Evolutionary conservation across 2,888 invertebrate genomes (phyloP).

Genomic region (Eumerus sabulonum): DNA sequence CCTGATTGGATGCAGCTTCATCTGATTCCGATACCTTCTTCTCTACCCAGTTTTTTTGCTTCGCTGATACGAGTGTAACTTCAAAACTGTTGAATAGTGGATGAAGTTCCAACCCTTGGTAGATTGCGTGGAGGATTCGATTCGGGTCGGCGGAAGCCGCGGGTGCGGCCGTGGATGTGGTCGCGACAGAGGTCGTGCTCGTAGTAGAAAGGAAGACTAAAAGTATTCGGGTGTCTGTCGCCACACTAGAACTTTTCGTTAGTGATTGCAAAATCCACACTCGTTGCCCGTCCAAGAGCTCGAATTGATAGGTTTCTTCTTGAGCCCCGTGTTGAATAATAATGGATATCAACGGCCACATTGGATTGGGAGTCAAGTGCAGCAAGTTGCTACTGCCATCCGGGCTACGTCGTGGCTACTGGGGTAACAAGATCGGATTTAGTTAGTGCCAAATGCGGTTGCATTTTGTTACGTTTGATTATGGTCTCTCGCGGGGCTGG

Average conservation of each 20-base stretch:
- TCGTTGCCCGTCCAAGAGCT: constrained; percentile 99
- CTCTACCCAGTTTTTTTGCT: constrained; percentile 78
- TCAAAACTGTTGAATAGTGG: constrained; percentile 90
- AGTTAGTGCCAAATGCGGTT: constrained; percentile 99
- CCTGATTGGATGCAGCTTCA: too few species aligned
- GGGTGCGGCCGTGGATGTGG: constrained; percentile 88
- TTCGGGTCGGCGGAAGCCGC: constrained; percentile 85
- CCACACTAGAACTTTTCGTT: constrained; percentile 97
- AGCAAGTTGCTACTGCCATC: constrained; percentile 99
- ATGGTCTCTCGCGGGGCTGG: constrained; percentile 99
- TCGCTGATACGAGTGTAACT: constrained; percentile 76
- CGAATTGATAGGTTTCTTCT: constrained; percentile 99
- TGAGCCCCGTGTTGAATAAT: constrained; percentile 95
- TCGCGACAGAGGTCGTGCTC: constrained; percentile 82
- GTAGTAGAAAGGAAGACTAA: constrained; percentile 90
- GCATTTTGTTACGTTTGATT: constrained; percentile 97
- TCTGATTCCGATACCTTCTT: too few species aligned
- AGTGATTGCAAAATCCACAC: constrained; percentile 97
- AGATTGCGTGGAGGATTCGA: constrained; percentile 95
- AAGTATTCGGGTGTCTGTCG: constrained; percentile 99
- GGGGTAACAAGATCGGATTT: constrained; percentile 99
- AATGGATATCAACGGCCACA: constrained; percentile 99
- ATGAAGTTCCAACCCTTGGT: constrained; percentile 99
- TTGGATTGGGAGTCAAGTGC: constrained; percentile 99
- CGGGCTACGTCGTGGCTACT: constrained; percentile 99